A percentile compares a stretch with the other conserved stretches of the same genome.
Conservation (phyloP, 1,140 invertebrate genomes). For the Lethrus apterus region DNA sequence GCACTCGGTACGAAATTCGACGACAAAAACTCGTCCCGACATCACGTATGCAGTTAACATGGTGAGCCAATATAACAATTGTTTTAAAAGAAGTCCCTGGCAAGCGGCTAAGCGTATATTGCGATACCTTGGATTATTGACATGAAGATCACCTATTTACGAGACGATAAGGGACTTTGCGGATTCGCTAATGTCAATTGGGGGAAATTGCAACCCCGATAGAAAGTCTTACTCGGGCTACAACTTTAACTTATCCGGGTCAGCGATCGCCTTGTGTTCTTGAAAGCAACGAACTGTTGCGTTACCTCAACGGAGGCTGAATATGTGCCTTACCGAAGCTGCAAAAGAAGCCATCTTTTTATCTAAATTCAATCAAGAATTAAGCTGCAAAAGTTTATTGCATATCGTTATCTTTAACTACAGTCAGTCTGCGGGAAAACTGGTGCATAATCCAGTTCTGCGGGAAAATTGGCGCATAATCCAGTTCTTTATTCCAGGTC, state of each 20-base stretch:
- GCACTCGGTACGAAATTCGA: not conserved
- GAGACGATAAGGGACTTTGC: no score
- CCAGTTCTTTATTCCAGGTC: constrained; percentile 28
- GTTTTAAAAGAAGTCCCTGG: not conserved
- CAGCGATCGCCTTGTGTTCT: not conserved
- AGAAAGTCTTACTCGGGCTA: not conserved
- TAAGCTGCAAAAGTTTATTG: not conserved
- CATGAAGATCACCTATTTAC: no score
- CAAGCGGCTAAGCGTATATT: not conserved
- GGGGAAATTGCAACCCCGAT: not conserved
- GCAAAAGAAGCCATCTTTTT: not conserved
- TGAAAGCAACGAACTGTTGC: not conserved
- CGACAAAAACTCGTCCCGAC: not conserved
- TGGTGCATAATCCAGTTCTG: constrained; percentile 18
- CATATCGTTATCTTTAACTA: constrained; percentile 9
- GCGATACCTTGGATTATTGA: no score
- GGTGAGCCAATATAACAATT: not conserved
- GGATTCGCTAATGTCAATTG: not conserved
- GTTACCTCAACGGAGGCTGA: not conserved
- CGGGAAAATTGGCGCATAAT: no score
- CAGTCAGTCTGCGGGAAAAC: constrained; percentile 21
- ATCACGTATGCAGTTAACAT: not conserved
- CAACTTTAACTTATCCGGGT: no score
- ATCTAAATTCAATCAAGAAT: not conserved
- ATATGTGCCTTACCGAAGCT: not conserved